phyloP scores from a whole-genome alignment of 2,113 vertebrate species.

The Lucifuga dentata region DNA sequence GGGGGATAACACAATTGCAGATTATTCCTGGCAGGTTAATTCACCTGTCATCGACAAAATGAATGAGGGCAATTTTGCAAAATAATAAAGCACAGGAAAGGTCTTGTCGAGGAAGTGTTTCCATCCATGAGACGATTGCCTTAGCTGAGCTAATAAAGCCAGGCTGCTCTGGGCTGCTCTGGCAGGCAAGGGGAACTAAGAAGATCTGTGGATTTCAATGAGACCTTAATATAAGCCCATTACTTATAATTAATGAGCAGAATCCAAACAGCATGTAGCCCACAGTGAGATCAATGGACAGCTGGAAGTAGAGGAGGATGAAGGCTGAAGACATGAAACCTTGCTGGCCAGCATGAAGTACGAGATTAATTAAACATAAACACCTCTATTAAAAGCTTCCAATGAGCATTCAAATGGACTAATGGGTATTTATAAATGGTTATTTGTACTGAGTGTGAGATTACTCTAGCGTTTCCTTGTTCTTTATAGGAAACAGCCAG shows the following conservation, averaged over 20 bases:
- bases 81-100: constrained; percentile 89
- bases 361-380: constrained; percentile 77
- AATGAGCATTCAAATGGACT: constrained; percentile 60
- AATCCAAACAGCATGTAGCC: constrained; percentile 71
- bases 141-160: constrained; percentile 80
- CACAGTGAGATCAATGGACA: constrained; percentile 77
- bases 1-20: constrained; percentile 85
- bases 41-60: constrained; percentile 89
- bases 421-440: constrained; percentile 64
- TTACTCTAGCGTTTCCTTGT: constrained; percentile 36
- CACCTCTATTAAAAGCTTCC: constrained; percentile 61
- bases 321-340: constrained; percentile 67
- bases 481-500: constrained; percentile 57
- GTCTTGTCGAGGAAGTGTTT: constrained; percentile 78
- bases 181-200: constrained; percentile 70
- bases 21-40: constrained; percentile 92
- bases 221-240: constrained; percentile 81
- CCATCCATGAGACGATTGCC: constrained; percentile 79
- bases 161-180: constrained; percentile 69
- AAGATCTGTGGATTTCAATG: constrained; percentile 80
- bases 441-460: constrained; percentile 46
- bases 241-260: constrained; percentile 84
- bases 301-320: constrained; percentile 62
- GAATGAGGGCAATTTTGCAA: constrained; percentile 94
- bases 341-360: constrained; percentile 60